phyloP scores from a whole-genome alignment of 2,888 invertebrate species.

The Hyles lineata region DNA sequence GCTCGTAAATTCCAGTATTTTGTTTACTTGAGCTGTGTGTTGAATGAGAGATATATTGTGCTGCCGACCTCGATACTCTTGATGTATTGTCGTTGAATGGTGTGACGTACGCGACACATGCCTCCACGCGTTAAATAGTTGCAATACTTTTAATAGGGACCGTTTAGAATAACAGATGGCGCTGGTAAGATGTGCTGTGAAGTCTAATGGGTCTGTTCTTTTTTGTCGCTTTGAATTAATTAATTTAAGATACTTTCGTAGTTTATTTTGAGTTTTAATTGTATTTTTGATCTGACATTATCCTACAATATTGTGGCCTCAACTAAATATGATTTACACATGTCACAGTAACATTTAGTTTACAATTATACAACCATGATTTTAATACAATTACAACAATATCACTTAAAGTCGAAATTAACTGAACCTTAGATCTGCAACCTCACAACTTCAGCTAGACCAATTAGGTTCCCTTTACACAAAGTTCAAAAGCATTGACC shows the following conservation, averaged over 20 bases:
- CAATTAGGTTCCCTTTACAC: not conserved
- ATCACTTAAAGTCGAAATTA: too few relatives aligned
- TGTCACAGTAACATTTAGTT: too few relatives aligned
- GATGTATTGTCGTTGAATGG: slow-evolving; percentile 16
- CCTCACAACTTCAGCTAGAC: too few relatives aligned
- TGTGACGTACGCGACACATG: slow-evolving; percentile 32
- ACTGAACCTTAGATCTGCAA: too few relatives aligned
- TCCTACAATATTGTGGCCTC: too few relatives aligned
- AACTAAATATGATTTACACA: too few relatives aligned
- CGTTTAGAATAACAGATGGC: slow-evolving; percentile 21
- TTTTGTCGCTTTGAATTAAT: too few relatives aligned
- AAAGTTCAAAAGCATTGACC: not conserved
- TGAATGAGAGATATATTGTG: slow-evolving; percentile 31
- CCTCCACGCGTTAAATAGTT: not conserved
- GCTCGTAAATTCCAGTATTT: slow-evolving; percentile 40
- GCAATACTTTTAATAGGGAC: not conserved
- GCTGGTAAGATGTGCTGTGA: not conserved
- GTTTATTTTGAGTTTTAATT: too few relatives aligned
- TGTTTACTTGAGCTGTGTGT: slow-evolving; percentile 27
- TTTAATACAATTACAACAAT: too few relatives aligned
- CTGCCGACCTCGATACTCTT: slow-evolving; percentile 27
- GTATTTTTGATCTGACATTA: too few relatives aligned
- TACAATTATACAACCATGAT: too few relatives aligned
- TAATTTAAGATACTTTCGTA: too few relatives aligned
- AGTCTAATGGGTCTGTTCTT: not conserved